These are phyloP conservation scores for Andinoacara biseriatus DNA, from an alignment of 2,113 vertebrate species.

Conservation along the genomic window DNA sequence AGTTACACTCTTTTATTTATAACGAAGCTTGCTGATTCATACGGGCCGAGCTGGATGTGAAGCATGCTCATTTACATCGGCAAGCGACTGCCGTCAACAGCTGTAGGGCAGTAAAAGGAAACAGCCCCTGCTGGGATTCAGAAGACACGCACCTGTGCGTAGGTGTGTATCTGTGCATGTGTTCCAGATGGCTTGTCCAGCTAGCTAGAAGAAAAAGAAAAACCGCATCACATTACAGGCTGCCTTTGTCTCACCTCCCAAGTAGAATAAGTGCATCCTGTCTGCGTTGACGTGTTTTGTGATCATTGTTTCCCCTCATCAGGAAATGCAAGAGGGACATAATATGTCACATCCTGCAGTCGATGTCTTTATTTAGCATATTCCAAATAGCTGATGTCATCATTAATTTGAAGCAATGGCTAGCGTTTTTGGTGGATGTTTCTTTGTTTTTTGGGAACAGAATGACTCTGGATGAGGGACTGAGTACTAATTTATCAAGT, in stretches of 20 bases:
- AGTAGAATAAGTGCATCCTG: slow-evolving; percentile 37
- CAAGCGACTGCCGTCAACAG: slow-evolving; percentile 38
- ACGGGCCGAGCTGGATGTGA: not conserved
- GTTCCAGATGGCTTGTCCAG: slow-evolving; percentile 68
- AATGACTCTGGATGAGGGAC: not conserved
- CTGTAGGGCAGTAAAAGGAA: slow-evolving; percentile 32
- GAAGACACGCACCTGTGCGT: slow-evolving; percentile 23
- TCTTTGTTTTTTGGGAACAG: not conserved
- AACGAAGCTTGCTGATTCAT: not conserved
- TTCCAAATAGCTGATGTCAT: not conserved
- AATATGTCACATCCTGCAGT: not conserved
- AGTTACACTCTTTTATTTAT: slow-evolving; percentile 45
- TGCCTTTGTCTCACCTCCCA: slow-evolving; percentile 68
- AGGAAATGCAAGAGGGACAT: slow-evolving; percentile 53
- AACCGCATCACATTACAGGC: slow-evolving; percentile 69
- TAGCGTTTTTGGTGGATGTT: not conserved
- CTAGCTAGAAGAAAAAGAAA: slow-evolving; percentile 13
- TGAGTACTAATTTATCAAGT: not conserved
- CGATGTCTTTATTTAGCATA: not conserved
- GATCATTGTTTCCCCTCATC: slow-evolving; percentile 56
- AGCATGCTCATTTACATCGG: slow-evolving; percentile 15
- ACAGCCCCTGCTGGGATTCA: slow-evolving; percentile 17
- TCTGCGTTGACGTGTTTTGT: slow-evolving; percentile 53
- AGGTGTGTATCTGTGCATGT: slow-evolving; percentile 15
- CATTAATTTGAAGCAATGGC: not conserved